Conservation (phyloP, 1,140 invertebrate species). For the Aphaenogaster ashmeadi region DNA sequence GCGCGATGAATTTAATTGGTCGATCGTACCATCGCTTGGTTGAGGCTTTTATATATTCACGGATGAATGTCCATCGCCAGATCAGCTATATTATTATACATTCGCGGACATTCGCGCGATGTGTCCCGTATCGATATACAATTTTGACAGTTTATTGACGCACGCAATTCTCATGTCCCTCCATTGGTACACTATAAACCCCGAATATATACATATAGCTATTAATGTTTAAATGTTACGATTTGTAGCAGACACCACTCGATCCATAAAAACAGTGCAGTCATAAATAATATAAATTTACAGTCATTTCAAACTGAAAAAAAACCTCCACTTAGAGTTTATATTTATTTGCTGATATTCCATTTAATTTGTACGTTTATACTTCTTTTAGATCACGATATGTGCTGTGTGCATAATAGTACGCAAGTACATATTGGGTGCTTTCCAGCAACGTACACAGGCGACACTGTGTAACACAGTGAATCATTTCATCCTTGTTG, state of each 20-base stretch:
- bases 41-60: slow-evolving; percentile 46
- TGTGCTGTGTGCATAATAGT: not conserved
- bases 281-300: not conserved
- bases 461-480: too few species aligned
- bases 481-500: too few species aligned
- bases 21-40: slow-evolving; percentile 42
- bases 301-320: not conserved
- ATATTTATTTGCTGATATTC: slow-evolving; percentile 2
- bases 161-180: slow-evolving; percentile 41
- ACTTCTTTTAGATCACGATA: not conserved
- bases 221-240: slow-evolving; percentile 7
- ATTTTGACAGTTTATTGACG: slow-evolving; percentile 56
- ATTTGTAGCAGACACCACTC: not conserved
- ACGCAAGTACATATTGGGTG: not conserved
- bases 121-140: slow-evolving; percentile 14
- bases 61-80: slow-evolving; percentile 15
- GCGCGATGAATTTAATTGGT: slow-evolving; percentile 63
- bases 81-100: slow-evolving; percentile 58
- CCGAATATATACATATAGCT: not conserved
- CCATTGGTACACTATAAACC: not conserved
- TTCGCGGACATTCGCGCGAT: not conserved
- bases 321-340: not conserved
- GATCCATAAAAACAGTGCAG: not conserved
- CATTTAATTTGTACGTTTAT: not conserved
- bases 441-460: too few species aligned